Evolutionary conservation across 1,140 invertebrate species (phyloP).

Genomic region (Musca domestica): DNA sequence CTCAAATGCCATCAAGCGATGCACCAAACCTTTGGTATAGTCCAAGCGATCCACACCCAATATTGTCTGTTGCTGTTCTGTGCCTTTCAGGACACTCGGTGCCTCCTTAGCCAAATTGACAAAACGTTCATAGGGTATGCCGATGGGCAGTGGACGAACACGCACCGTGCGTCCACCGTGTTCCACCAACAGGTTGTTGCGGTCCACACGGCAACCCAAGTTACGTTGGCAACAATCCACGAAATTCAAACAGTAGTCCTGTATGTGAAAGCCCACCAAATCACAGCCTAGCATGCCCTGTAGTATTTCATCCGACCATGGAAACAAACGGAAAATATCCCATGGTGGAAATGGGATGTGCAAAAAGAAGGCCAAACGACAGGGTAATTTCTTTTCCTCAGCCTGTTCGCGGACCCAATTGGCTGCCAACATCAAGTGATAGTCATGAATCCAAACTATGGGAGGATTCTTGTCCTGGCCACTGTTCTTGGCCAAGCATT

Average conservation of each 20-base stretch:
- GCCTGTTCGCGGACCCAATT: constrained; percentile 81
- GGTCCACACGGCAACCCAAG: constrained; percentile 82
- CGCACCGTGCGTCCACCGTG: constrained; percentile 81
- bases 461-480: constrained; percentile 60
- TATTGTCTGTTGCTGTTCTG: constrained; percentile 69
- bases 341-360: constrained; percentile 91
- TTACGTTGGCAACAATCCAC: constrained; percentile 87
- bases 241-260: constrained; percentile 88
- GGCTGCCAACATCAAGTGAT: constrained; percentile 87
- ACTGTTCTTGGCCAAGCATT: constrained; percentile 60
- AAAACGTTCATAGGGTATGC: constrained; percentile 84
- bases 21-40: constrained; percentile 87
- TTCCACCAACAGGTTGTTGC: constrained; percentile 82
- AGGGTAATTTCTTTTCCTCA: constrained; percentile 73
- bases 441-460: constrained; percentile 89
- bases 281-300: constrained; percentile 87
- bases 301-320: constrained; percentile 89
- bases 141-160: constrained; percentile 79
- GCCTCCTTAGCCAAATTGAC: constrained; percentile 77
- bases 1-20: constrained; percentile 81
- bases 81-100: constrained; percentile 66
- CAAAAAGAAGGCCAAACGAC: constrained; percentile 85
- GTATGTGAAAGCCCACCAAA: constrained; percentile 89
- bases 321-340: constrained; percentile 87
- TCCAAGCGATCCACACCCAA: constrained; percentile 85